phyloP scores from a whole-genome alignment of 2,797 vertebrate genomes.

The Rhinogobio ventralis region DNA sequence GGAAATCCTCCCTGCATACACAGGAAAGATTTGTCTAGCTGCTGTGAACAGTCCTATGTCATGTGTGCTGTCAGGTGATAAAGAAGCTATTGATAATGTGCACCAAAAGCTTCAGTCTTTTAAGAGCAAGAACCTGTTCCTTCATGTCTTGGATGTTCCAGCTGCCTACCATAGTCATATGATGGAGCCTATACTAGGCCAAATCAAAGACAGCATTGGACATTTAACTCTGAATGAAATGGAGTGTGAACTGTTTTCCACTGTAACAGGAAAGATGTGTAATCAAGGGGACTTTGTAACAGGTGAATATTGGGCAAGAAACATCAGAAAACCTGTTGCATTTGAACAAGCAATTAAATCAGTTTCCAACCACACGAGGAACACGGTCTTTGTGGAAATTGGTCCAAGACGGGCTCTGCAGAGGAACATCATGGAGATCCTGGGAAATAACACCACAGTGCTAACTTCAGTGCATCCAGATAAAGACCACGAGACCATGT shows the following conservation, averaged over 20 bases:
- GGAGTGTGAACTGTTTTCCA: constrained; percentile 82
- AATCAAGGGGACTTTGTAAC: constrained; percentile 76
- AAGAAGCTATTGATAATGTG: constrained; percentile 67
- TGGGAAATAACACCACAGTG: constrained; percentile 76
- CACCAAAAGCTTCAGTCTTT: constrained; percentile 69
- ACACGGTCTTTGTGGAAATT: constrained; percentile 86
- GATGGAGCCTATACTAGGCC: constrained; percentile 83
- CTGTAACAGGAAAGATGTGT: constrained; percentile 77
- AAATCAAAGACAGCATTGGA: constrained; percentile 73
- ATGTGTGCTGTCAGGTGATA: constrained; percentile 84
- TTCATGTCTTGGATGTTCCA: constrained; percentile 80
- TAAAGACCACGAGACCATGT: constrained; percentile 76
- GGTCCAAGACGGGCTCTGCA: constrained; percentile 80
- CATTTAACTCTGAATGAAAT: constrained; percentile 64
- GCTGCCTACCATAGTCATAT: constrained; percentile 87
- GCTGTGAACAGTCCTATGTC: constrained; percentile 85
- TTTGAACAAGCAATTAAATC: constrained; percentile 79
- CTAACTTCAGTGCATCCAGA: constrained; percentile 77
- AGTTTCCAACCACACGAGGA: constrained; percentile 68
- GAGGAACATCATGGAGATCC: constrained; percentile 82
- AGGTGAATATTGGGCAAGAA: constrained; percentile 85
- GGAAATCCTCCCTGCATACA: constrained; percentile 68
- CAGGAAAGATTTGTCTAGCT: constrained; percentile 79
- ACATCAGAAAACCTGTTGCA: constrained; percentile 82
- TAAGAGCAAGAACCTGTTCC: constrained; percentile 77